Percentiles rank a stretch among this genome's conserved stretches.
phyloP scores from a whole-genome alignment of 2,888 invertebrate species.

The Ceratothoa steindachneri region DNA sequence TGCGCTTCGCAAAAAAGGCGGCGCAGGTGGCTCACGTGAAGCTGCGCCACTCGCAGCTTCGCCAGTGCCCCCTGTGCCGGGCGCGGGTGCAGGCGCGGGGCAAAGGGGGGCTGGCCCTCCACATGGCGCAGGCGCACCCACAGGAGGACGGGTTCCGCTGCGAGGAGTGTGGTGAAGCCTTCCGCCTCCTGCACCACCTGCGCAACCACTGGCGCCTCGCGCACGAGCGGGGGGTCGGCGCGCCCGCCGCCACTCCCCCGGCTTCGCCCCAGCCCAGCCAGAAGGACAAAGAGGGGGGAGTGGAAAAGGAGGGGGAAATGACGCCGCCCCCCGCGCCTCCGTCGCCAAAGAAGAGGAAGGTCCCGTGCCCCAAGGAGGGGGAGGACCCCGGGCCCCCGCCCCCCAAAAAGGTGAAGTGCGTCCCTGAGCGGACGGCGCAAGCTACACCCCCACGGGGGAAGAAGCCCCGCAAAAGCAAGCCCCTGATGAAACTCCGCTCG shows the following conservation, averaged over 20 bases:
- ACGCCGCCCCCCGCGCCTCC: neutral
- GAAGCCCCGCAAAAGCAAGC: neutral
- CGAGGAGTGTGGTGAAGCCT: slow-evolving; percentile 35
- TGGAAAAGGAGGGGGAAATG: slow-evolving; percentile 7
- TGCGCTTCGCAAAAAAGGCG: slow-evolving; percentile 33
- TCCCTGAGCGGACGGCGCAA: neutral
- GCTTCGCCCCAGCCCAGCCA: neutral
- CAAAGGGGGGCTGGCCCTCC: slow-evolving; percentile 41
- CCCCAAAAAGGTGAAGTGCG: neutral
- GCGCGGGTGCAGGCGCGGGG: slow-evolving; percentile 30
- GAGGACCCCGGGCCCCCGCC: neutral
- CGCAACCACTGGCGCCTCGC: slow-evolving; percentile 34
- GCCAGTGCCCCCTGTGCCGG: slow-evolving; percentile 40
- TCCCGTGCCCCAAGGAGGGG: neutral
- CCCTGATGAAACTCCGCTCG: neutral
- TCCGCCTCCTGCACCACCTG: slow-evolving; percentile 39
- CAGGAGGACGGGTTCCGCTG: slow-evolving; percentile 31
- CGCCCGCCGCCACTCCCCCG: neutral
- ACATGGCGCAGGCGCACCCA: slow-evolving; percentile 39
- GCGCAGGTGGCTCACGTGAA: slow-evolving; percentile 39
- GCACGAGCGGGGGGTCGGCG: slow-evolving; percentile 20
- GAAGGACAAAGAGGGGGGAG: neutral
- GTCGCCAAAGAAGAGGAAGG: no score
- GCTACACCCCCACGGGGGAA: neutral
- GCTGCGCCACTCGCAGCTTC: slow-evolving; percentile 29